Evolutionary conservation across 2,888 invertebrate genomes (phyloP).

Genomic region (Mimas tiliae): DNA sequence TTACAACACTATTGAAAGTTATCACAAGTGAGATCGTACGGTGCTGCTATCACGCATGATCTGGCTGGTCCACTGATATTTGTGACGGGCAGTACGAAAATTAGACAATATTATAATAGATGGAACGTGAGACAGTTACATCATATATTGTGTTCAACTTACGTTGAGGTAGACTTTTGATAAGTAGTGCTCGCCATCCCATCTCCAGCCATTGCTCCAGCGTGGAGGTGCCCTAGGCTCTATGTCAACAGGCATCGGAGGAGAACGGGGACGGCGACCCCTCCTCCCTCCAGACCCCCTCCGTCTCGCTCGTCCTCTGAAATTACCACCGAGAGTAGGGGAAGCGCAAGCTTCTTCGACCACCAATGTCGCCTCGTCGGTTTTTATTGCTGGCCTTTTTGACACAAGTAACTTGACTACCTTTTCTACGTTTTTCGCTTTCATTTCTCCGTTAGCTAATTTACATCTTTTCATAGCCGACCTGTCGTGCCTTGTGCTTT

Average conservation of each 20-base stretch:
- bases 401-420: slow-evolving; percentile 74
- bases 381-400: slow-evolving; percentile 74
- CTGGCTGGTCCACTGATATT: no score
- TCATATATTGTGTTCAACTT: slow-evolving; percentile 63
- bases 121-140: background rate
- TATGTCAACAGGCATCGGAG: slow-evolving; percentile 39
- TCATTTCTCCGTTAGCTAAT: slow-evolving; percentile 59
- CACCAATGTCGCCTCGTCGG: slow-evolving; percentile 68
- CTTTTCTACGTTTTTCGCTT: slow-evolving; percentile 73
- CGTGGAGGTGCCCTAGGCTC: slow-evolving; percentile 65
- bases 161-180: slow-evolving; percentile 95
- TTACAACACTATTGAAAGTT: no score
- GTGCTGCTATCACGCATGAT: no score
- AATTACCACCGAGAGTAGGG: slow-evolving; percentile 44
- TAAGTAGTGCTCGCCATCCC: slow-evolving; percentile 93
- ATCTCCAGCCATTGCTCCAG: slow-evolving; percentile 97
- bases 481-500: slow-evolving; percentile 33
- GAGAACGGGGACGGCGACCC: slow-evolving; percentile 45
- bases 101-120: no score
- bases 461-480: slow-evolving; percentile 58
- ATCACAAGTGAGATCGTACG: no score
- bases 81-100: no score
- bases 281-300: slow-evolving; percentile 48
- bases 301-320: slow-evolving; percentile 42
- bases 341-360: slow-evolving; percentile 70